Evolutionary conservation across 92 coral and sea anemone species (phyloP), one percentile per base, ranked within the genome.

Genomic region (Palythoa heliodiscus): DNA sequence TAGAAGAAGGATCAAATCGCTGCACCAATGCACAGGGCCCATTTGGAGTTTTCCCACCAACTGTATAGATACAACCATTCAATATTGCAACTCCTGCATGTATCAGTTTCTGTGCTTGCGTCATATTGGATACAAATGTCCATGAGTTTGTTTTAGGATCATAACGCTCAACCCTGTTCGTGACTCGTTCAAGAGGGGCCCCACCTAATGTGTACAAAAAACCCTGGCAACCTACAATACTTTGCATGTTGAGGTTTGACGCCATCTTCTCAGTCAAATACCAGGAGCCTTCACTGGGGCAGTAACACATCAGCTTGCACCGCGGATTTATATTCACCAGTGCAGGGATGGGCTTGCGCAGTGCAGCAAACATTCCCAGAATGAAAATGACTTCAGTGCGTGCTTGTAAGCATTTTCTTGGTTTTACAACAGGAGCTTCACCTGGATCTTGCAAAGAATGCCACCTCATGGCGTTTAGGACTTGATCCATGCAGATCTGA

Each of bases 111-210:
- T 87, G 64, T 23, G 17, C 17, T 69, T 89, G 88, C 15, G 53
- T 82, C 88, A 89, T 79, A 68, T 82, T 72, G 40, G 73, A 87
- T 19, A 89, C 91, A 50, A 47, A 38, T 16, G 86, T 73, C 91
- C 91, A 89, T 6, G 83, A 84, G 73, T 89, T 85, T 47, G 78
- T 78, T 53, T 57, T 79, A 3, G 91, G 91, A 70, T 83, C 82
- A 70, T 89, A 89, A 61, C 83, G 82, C 85, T 91, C 91, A 13
- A 81, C 88, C 54, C 69, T 84, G 52, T 87, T 89, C 10, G 87
- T 66, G 75, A 72, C 84, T 20, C 84, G 52, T 73, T 80, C 84
- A 11, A 80, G 84, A 7, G 84, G 84, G 16, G 84, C 84, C 1
- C 84, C 84, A 22, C 84, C 84, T 10, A 80, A 70, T 3, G 84